Evolutionary conservation across 2,888 invertebrate species (phyloP), one percentile per base, ranked within the genome.

Genomic region (Periphyllus acericola): DNA sequence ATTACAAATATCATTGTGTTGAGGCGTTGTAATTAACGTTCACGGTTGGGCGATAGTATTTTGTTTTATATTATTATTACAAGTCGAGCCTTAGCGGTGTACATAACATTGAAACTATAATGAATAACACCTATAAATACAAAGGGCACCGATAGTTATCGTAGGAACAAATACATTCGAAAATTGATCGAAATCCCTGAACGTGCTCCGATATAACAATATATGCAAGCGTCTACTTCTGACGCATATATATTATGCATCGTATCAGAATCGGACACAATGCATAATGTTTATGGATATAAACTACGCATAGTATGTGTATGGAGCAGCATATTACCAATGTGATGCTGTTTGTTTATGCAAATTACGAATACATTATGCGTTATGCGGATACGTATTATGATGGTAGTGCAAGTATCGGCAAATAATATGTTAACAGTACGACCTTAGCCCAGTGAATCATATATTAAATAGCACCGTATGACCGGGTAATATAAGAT

Each of bases 21-120:
- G 72, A 83, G 83, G 55, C 60, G 74, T 83, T 74, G 36, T 83
- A 74, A 74, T 83, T 83, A 83, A 83, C 83, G 74, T 83, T 74
- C 83, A 74, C 83, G 83, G 83, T 60, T 74, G 60, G 83, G 14
- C 83, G 29, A 74, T 75, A 60, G 3, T 60, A 25, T 34, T 34
- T 25, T 79, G 29, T 78, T 17, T 82, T 52, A 52, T 82, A 52
- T 72, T 72, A 34, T 52, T 34, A 83, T 74, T 74, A 75, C 60
- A 60, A 74, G 74, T 83, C 60, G 34, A 40, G 34, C 40, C 40
- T 29, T 46, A 46, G 46, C 21, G 76, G 46, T 66, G 66, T n/a
- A 46, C 46, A 46, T 84, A 84, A 76, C 84, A 84, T 84, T 84
- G 84, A 76, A 46, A 66, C 46, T 84, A 46, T 46, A 84, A 83